Evolutionary conservation across 2,797 vertebrate genomes (phyloP).

Genomic region (Ctenopoma kingsleyae): DNA sequence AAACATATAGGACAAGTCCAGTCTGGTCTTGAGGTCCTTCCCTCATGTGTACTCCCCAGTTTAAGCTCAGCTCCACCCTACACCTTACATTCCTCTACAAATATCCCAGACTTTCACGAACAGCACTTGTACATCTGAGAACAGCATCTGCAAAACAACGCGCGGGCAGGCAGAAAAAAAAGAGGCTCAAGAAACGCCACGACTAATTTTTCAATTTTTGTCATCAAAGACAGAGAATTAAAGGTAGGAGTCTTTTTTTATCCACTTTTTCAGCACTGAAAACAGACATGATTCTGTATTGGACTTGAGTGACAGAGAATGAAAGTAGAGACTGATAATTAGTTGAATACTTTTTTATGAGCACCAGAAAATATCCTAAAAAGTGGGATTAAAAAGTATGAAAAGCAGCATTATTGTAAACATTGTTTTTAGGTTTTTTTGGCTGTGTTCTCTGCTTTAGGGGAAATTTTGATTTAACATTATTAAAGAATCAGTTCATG

Average conservation of each 20-base stretch:
- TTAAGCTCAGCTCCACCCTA: constrained; percentile 52
- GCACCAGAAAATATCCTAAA: not conserved
- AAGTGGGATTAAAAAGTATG: not conserved
- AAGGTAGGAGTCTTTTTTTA: constrained; percentile 63
- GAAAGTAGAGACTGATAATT: constrained; percentile 31
- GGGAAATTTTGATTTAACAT: too few species aligned
- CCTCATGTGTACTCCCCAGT: constrained; percentile 1
- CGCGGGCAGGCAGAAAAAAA: not conserved
- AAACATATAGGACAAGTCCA: constrained; percentile 57
- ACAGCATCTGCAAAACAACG: constrained; percentile 25
- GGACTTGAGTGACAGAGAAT: constrained; percentile 27
- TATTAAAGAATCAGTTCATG: too few species aligned
- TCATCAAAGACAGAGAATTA: constrained; percentile 18
- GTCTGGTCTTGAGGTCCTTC: constrained; percentile 61
- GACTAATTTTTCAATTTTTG: not conserved
- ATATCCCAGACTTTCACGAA: constrained; percentile 42
- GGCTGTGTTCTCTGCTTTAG: not conserved
- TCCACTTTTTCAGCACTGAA: constrained; percentile 9
- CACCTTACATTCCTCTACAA: constrained; percentile 72
- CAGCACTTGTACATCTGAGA: constrained; percentile 18
- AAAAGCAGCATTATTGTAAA: not conserved
- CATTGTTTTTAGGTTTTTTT: too few species aligned
- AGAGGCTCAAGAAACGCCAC: constrained; percentile 2
- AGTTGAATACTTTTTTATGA: constrained; percentile 24
- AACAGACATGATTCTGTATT: constrained; percentile 11